Evolutionary conservation across 2,797 vertebrate genomes (phyloP), one percentile per base, ranked within the genome.

Genomic region (Gadopsis marmoratus): DNA sequence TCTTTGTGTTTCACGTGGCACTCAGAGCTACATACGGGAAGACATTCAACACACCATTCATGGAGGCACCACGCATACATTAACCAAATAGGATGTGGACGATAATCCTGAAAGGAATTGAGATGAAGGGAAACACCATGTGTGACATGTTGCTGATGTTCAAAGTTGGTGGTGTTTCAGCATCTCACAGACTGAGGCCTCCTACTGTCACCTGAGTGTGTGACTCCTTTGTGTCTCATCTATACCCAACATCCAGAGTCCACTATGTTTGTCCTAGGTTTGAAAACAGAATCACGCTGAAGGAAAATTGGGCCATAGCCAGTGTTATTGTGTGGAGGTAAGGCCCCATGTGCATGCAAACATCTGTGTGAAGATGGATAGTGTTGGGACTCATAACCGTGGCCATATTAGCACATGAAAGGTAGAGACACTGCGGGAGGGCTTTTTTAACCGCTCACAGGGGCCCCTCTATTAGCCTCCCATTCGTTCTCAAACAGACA

Each of bases 361-460:
- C 84, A 91, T 84, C 67, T 90, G 85, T 86, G 76, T 79, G 55
- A 79, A 86, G 91, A 93, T 86, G 63, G 86, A 91, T 93, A 74
- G 81, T 84, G 83, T 90, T 85, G 86, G 85, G 81, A 92, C 86
- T 92, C 91, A 91, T 92, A 94, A 95, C 91, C 83, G 91, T 64
- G 19, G 74, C 76, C 71, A 89, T 93, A 94, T 95, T 95, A 94
- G 89, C 93, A 95, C 94, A 95, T 95, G 91, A 95, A 95, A 94
- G 90, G 84, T 86, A 45, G 79, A 77, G 72, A 71, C 68, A 72
- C 93, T 87, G 86, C 91, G 89, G 91, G 93, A 80, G 93, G 93
- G 80, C 84, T 78, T 82, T 92, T 95, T 94, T 88, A 85, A 86
- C 81, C 13, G 70, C 81, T 88, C 73, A 71, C 76, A 53, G 62